Evolutionary conservation across 2,888 invertebrate genomes (phyloP), one percentile per base, ranked within the genome.

Genomic region (Eupelmus urozonus): DNA sequence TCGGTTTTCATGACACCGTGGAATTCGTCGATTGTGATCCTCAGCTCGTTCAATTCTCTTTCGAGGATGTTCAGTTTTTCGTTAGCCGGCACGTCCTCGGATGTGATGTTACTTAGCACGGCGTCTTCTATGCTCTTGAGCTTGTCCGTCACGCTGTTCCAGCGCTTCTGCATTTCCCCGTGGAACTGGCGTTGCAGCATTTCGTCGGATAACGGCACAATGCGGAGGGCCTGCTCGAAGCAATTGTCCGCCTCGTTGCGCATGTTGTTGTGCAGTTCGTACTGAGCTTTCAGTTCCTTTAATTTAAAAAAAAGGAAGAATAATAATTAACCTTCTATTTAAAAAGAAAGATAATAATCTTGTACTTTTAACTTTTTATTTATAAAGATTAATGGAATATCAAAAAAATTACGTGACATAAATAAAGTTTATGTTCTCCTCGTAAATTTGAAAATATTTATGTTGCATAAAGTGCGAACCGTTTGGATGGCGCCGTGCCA

Each of bases 171-270:
- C 34, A 96, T 90, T 83, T 96, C 94, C 0, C 93, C 93, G 87
- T 95, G 94, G 90, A 95, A 94, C 85, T 95, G 94, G 1, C 96
- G 91, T 86, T 96, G 96, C 0, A 94, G 90, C 92, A 94, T 94
- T 90, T 96, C 96, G 84, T 97, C 96, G 0, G 95, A 94, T n/a
- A 96, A 92, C 0, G 96, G 95, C 57, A 97, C 92, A 5, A 95
- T 94, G 87, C 94, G 93, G 76, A 96, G 88, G 0, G 96, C 94
- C 83, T 94, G 94, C 85, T 96, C 95, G 83, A 96, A 94, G 80
- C 94, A 93, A 57, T 92, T 91, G 20, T 93, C 93, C 0, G 95
- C 93, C 82, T 96, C 95, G 78, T 93, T 93, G 70, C 94, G 93
- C 65, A 96, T 92, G 82, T 94, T 94, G 83, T 95, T 96, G 87